These are phyloP conservation scores for Caenorhabditis inopinata DNA, from an alignment of 1,140 invertebrate genomes.

Conservation along the genomic window DNA sequence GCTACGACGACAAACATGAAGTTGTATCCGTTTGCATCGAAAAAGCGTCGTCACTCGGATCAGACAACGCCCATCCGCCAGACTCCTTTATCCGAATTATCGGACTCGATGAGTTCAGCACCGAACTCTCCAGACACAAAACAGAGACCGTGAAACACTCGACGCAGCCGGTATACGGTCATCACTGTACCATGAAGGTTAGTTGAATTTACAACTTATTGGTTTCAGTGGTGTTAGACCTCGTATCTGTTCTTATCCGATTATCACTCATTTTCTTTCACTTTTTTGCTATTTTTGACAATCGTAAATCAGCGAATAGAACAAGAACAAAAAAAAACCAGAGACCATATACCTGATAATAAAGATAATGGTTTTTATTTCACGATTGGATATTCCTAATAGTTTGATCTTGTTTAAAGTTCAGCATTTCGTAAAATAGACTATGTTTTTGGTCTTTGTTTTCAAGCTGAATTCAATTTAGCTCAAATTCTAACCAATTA, in stretches of 20 bases:
- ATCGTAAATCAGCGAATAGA: no score
- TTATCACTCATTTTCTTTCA: no score
- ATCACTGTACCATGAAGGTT: conserved; percentile 3
- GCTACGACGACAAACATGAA: conserved; percentile 33
- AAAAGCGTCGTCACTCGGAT: conserved; percentile 26
- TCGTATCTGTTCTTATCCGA: no score
- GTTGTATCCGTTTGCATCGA: conserved; percentile 15
- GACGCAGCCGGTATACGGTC: conserved; percentile 28
- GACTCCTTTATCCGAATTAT: conserved; percentile 31
- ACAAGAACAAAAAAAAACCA: no score
- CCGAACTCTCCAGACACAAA: conserved; percentile 21
- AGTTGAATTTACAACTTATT: neutral
- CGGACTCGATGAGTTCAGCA: conserved; percentile 11
- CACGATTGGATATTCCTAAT: no score
- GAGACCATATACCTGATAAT: no score
- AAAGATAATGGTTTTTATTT: no score
- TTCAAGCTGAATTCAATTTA: no score
- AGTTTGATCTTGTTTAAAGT: no score
- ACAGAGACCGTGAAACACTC: conserved; percentile 17
- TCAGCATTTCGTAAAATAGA: no score
- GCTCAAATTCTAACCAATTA: neutral
- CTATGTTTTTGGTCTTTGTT: no score
- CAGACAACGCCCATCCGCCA: conserved; percentile 32
- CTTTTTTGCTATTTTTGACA: no score
- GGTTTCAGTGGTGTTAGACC: neutral